These are phyloP conservation scores for Amphilophus citrinellus DNA, from an alignment of 2,113 vertebrate species.

Conservation along the genomic window DNA sequence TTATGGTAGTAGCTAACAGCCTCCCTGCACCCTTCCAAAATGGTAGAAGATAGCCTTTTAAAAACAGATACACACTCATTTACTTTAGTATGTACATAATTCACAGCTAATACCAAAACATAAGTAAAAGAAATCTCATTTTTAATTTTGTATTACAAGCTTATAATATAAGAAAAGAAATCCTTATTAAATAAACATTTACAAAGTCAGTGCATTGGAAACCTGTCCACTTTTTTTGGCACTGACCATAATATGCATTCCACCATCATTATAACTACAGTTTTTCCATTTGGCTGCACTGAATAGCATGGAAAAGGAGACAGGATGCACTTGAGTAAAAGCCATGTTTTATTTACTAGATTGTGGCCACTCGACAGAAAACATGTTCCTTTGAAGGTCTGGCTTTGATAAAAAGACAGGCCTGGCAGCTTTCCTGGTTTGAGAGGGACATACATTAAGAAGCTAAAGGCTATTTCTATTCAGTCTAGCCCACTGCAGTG, in stretches of 20 bases:
- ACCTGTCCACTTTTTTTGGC: background rate
- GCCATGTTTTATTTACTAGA: background rate
- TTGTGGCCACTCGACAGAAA: background rate
- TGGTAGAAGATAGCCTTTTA: no score
- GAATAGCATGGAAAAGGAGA: conserved; percentile 10
- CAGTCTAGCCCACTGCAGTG: background rate
- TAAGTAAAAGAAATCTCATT: no score
- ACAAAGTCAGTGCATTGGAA: no score
- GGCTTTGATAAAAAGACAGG: conserved; percentile 32
- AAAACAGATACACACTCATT: no score
- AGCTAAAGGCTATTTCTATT: conserved; percentile 37
- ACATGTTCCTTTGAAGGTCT: conserved; percentile 47
- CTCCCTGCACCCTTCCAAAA: no score
- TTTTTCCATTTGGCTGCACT: conserved; percentile 17
- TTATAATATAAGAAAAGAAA: no score
- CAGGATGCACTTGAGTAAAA: conserved; percentile 6
- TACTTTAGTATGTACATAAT: no score
- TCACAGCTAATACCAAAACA: no score
- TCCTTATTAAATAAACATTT: no score
- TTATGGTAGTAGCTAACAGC: no score
- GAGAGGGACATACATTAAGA: conserved; percentile 55
- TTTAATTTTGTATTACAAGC: no score
- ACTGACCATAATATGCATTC: background rate
- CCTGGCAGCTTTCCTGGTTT: conserved; percentile 40
- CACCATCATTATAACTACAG: background rate